Conservation (phyloP, 2,113 vertebrate species). For the Anseranas semipalmata region DNA sequence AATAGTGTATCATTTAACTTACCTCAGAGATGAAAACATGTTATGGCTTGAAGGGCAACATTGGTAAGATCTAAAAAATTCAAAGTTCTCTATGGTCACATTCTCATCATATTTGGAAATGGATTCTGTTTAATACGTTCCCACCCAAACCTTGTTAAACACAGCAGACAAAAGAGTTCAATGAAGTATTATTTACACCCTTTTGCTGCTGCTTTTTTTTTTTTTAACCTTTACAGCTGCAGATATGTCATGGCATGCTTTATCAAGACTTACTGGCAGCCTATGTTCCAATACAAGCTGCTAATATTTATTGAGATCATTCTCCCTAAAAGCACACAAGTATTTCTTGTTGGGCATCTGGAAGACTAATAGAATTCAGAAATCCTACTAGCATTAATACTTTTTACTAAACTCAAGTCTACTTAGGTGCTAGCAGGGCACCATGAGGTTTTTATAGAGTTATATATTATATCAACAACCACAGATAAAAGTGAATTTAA, state of each 20-base stretch:
- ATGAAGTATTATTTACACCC: neutral
- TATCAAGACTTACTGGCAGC: neutral
- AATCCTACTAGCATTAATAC: neutral
- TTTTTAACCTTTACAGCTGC: neutral
- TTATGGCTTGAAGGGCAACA: neutral
- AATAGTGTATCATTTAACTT: accelerated
- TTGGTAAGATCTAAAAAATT: neutral
- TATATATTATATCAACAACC: neutral
- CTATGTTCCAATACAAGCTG: neutral
- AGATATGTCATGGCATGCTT: neutral
- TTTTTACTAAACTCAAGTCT: neutral
- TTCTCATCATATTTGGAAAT: neutral
- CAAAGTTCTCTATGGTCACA: neutral
- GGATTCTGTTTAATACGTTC: neutral
- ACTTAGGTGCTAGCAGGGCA: neutral
- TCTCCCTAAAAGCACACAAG: neutral
- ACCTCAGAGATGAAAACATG: neutral
- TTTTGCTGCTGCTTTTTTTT: neutral
- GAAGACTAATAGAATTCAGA: neutral
- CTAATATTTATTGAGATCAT: neutral
- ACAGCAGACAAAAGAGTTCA: neutral
- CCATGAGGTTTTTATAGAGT: neutral
- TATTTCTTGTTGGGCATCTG: neutral
- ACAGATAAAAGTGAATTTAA: neutral
- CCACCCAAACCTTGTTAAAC: neutral